Percentiles rank a stretch among this genome's conserved stretches.
phyloP scores from a whole-genome alignment of 2,113 vertebrate genomes.

The Gymnobelideus leadbeateri region DNA sequence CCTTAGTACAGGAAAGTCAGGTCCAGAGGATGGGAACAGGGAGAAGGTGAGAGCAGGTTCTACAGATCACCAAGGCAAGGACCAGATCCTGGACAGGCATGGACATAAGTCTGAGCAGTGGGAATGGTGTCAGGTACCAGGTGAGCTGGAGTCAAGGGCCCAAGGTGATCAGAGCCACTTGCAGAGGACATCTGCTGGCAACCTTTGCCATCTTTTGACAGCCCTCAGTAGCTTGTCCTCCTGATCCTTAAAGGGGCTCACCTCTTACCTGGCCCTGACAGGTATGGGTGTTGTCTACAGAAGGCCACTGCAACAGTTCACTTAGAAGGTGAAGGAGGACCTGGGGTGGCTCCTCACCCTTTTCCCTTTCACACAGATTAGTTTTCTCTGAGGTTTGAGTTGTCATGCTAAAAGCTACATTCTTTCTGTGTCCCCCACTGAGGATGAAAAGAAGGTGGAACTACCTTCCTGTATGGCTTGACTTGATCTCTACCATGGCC shows the following conservation, averaged over 20 bases:
- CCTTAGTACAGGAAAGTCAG: background rate
- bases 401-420: background rate
- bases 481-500: conserved; percentile 46
- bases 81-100: background rate
- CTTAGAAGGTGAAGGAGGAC: background rate
- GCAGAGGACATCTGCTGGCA: background rate
- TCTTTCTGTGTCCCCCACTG: background rate
- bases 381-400: background rate
- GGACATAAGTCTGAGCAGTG: background rate
- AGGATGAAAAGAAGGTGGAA: background rate
- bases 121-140: background rate
- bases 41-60: background rate
- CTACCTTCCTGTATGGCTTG: conserved; percentile 4
- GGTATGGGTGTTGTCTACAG: background rate
- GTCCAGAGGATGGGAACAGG: background rate
- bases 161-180: background rate
- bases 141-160: background rate
- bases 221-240: background rate
- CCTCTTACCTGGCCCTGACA: background rate
- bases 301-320: background rate
- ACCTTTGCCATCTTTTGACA: too few species aligned
- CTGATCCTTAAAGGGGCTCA: background rate
- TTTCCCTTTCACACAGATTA: background rate
- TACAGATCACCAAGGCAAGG: background rate
- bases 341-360: background rate